Evolutionary conservation across 2,797 vertebrate genomes (phyloP).

Genomic region (Tiaroga cobitis): DNA sequence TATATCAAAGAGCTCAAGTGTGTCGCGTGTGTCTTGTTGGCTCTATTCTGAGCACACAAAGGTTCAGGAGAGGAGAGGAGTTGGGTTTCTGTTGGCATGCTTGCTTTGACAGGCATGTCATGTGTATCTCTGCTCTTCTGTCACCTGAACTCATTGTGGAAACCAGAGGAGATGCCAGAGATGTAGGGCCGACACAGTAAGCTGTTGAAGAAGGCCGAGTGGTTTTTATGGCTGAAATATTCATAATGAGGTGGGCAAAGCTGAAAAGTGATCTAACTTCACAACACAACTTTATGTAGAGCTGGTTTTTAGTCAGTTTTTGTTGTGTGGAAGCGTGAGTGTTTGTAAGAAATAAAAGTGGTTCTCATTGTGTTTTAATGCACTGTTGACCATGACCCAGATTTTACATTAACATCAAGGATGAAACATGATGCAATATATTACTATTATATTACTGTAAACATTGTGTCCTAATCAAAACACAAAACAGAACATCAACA

Average conservation of each 20-base stretch:
- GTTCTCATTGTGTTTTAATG: not conserved
- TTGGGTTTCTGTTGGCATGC: conserved; percentile 60
- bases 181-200: not conserved
- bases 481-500: not conserved
- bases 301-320: not conserved
- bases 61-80: conserved; percentile 42
- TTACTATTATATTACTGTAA: not conserved
- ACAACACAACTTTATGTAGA: not conserved
- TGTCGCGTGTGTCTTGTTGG: conserved; percentile 38
- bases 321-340: not conserved
- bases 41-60: conserved; percentile 56
- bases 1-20: conserved; percentile 43
- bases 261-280: not conserved
- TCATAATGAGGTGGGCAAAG: conserved; percentile 3
- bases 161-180: conserved; percentile 30
- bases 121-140: conserved; percentile 43
- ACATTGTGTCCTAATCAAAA: not conserved
- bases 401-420: not conserved
- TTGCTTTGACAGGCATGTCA: conserved; percentile 54
- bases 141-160: conserved; percentile 52
- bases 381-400: not conserved
- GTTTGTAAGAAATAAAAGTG: not conserved
- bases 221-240: not conserved
- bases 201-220: not conserved
- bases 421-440: not conserved